Evolutionary conservation across 2,888 invertebrate species (phyloP).

Genomic region (Pasiphila rectangulata): DNA sequence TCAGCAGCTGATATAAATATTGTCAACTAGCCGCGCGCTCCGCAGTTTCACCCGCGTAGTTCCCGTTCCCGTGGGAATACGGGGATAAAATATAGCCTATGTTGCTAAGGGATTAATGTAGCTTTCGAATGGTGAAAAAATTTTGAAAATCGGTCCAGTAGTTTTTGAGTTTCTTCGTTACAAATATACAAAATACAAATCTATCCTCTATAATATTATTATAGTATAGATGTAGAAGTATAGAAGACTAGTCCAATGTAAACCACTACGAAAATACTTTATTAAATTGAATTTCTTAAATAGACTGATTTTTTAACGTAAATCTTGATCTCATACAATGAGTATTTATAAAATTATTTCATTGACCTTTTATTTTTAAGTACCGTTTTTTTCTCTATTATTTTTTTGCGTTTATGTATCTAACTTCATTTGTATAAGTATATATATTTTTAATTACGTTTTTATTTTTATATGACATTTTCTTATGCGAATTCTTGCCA

Average conservation of each 20-base stretch:
- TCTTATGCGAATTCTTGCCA: background rate
- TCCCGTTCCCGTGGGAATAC: too few relatives aligned
- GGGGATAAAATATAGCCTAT: too few relatives aligned
- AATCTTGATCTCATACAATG: slow-evolving; percentile 54
- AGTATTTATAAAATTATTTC: slow-evolving; percentile 23
- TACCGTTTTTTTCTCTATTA: slow-evolving; percentile 1
- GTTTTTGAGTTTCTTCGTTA: too few relatives aligned
- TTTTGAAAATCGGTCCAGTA: too few relatives aligned
- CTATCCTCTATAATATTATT: background rate
- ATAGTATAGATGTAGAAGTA: background rate
- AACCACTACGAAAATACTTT: slow-evolving; percentile 20
- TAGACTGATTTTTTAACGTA: slow-evolving; percentile 51
- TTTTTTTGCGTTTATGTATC: background rate
- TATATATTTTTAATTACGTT: background rate
- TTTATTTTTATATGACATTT: background rate
- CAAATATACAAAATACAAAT: background rate
- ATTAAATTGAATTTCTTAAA: slow-evolving; percentile 36
- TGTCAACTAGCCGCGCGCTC: too few relatives aligned
- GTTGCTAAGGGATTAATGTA: too few relatives aligned
- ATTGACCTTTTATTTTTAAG: background rate
- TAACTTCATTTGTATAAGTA: background rate
- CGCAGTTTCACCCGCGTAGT: too few relatives aligned
- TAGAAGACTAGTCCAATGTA: slow-evolving; percentile 18
- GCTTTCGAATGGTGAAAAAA: too few relatives aligned
- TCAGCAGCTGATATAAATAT: too few relatives aligned